A percentile compares a stretch with the other conserved stretches of the same genome.
Conservation (phyloP, 2,113 vertebrate species). For the Ginglymostoma cirratum region DNA sequence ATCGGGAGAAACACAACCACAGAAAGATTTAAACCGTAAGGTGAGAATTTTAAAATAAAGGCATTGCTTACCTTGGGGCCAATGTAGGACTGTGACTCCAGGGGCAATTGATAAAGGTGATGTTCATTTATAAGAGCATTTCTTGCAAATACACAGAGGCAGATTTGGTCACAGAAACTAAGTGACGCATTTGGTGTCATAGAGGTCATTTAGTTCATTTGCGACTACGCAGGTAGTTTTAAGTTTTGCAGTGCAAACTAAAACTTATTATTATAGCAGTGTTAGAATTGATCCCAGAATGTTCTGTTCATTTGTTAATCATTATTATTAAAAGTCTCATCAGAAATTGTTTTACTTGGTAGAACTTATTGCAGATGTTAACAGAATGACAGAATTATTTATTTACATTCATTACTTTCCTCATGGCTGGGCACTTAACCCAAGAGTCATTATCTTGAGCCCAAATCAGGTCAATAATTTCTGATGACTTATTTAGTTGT, state of each 20-base stretch:
- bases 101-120: background rate
- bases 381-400: background rate
- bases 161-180: no score
- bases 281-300: background rate
- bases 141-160: background rate
- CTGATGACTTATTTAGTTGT: no score
- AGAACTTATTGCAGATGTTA: background rate
- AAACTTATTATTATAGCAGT: background rate
- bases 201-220: background rate
- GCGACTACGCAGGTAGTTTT: background rate
- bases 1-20: background rate
- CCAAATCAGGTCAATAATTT: no score
- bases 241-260: background rate
- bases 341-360: background rate
- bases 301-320: background rate
- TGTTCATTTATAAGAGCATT: background rate
- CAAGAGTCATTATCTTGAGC: no score
- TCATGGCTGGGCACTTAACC: no score
- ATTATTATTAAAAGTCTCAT: background rate
- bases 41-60: background rate
- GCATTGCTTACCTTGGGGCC: no score
- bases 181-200: background rate
- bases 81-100: background rate
- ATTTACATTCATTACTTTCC: no score
- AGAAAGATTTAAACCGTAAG: background rate